Conservation (phyloP, 2,888 invertebrate genomes). For the Drosophila cognata region DNA sequence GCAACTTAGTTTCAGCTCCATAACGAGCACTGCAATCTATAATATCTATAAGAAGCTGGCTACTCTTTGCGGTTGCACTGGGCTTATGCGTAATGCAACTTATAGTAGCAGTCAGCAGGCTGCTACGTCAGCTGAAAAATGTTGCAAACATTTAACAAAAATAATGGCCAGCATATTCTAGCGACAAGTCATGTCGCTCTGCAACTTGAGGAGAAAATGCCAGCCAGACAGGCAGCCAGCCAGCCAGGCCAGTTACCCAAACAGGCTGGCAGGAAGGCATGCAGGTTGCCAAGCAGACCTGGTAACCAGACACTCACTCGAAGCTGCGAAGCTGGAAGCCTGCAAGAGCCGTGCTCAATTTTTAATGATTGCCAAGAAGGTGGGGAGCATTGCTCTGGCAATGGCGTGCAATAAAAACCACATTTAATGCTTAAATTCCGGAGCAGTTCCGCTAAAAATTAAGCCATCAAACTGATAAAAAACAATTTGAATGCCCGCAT, state of each 20-base stretch:
- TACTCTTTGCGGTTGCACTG: conserved; percentile 21
- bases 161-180: conserved; percentile 65
- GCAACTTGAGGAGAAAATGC: conserved; percentile 39
- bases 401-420: conserved; percentile 41
- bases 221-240: conserved; percentile 10
- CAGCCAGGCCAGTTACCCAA: conserved; percentile 1
- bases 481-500: conserved; percentile 30
- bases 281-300: conserved; percentile 10
- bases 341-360: conserved; percentile 42
- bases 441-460: conserved; percentile 5
- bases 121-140: conserved; percentile 46
- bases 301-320: conserved; percentile 23
- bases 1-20: conserved; percentile 26
- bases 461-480: conserved; percentile 24
- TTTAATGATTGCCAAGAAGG: conserved; percentile 51
- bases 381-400: conserved; percentile 26
- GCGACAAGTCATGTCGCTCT: conserved; percentile 51
- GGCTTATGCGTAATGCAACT: conserved; percentile 30
- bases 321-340: conserved; percentile 12
- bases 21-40: conserved; percentile 30
- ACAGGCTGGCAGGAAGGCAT: conserved; percentile 6
- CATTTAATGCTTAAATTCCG: conserved; percentile 26
- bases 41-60: conserved; percentile 23
- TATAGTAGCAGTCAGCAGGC: conserved; percentile 5
- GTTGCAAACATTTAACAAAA: conserved; percentile 73